Evolutionary conservation across 2,888 invertebrate species (phyloP).

Genomic region (Deilephila elpenor): DNA sequence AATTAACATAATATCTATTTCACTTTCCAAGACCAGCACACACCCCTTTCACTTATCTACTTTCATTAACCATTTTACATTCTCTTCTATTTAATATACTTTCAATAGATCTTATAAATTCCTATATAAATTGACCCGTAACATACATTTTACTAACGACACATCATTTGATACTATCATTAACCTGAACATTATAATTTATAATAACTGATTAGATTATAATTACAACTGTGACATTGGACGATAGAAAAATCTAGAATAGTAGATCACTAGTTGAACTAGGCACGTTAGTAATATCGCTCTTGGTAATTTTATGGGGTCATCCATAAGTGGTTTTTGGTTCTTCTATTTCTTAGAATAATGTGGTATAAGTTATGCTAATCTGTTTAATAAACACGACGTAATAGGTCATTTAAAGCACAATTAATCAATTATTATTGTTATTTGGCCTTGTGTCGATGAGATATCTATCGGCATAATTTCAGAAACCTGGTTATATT

Average conservation of each 20-base stretch:
- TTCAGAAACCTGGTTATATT: no score
- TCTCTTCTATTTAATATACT: background rate
- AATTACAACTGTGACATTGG: constrained; percentile 23
- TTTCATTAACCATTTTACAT: constrained; percentile 3
- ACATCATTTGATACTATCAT: constrained; percentile 1
- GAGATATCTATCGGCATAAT: background rate
- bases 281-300: background rate
- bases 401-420: no score
- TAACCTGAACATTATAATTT: constrained; percentile 1
- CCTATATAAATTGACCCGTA: background rate
- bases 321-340: background rate
- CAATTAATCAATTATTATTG: background rate
- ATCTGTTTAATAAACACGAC: background rate
- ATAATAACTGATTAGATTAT: constrained; percentile 20
- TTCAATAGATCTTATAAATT: no score
- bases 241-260: constrained; percentile 12
- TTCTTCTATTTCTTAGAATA: background rate
- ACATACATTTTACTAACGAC: background rate
- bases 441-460: background rate
- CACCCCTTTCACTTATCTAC: background rate
- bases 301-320: background rate
- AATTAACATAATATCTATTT: background rate
- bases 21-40: background rate
- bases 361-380: background rate
- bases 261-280: background rate